Conservation (phyloP, 2,797 vertebrate species). For the Pelobates cultripes region DNA sequence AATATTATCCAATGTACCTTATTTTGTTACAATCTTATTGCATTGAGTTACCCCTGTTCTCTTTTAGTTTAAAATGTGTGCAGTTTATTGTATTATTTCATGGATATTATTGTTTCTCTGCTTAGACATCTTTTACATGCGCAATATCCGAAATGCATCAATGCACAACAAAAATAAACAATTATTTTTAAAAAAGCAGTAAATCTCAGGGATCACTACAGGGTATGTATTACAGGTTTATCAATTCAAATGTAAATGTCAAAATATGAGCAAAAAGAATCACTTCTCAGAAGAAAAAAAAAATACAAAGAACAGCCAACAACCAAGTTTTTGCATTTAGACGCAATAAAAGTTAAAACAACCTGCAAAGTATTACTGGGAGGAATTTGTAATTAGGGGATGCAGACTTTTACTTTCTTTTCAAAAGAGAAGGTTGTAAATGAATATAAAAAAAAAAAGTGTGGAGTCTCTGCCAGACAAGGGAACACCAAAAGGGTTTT, state of each 20-base stretch:
- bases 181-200: too few relatives aligned
- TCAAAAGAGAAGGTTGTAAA: constrained; percentile 55
- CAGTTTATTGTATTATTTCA: too few relatives aligned
- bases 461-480: constrained; percentile 62
- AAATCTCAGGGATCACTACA: too few relatives aligned
- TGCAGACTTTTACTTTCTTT: constrained; percentile 42
- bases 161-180: too few relatives aligned
- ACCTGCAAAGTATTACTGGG: constrained; percentile 5
- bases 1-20: too few relatives aligned
- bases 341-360: neutral
- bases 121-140: too few relatives aligned
- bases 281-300: neutral
- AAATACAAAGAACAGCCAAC: neutral
- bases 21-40: too few relatives aligned
- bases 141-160: too few relatives aligned
- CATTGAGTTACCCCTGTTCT: too few relatives aligned
- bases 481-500: constrained; percentile 62
- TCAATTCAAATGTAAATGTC: neutral
- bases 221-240: too few relatives aligned
- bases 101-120: too few relatives aligned
- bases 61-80: too few relatives aligned
- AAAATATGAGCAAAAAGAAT: neutral
- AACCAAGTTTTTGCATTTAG: neutral
- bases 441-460: constrained; percentile 60
- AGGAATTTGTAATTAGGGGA: constrained; percentile 30